phyloP scores from a whole-genome alignment of 2,888 invertebrate species.

The Boloria euphrosyne region DNA sequence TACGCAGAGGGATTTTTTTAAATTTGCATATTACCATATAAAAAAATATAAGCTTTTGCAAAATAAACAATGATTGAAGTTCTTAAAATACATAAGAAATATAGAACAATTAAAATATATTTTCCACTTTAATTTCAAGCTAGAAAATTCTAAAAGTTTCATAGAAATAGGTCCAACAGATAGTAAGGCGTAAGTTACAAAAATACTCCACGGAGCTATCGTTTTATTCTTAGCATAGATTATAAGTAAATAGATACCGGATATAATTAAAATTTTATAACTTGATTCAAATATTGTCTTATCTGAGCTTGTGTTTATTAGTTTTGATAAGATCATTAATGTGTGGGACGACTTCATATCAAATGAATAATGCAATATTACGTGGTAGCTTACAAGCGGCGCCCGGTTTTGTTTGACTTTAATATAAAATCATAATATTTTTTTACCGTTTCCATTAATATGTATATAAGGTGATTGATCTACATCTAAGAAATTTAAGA shows the following conservation, averaged over 20 bases:
- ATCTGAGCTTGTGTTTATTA: conserved; percentile 19
- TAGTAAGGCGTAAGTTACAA: neutral
- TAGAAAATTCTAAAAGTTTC: neutral
- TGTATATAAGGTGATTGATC: conserved; percentile 18
- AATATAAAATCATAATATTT: conserved; percentile 9
- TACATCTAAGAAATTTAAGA: conserved; percentile 1
- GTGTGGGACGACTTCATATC: conserved; percentile 14
- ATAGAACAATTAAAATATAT: too few species aligned
- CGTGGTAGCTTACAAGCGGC: neutral
- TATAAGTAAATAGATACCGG: conserved; percentile 11
- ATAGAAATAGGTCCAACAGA: neutral
- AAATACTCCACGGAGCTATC: neutral
- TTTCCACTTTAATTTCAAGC: too few species aligned
- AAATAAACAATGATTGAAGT: too few species aligned
- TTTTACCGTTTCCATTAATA: conserved; percentile 16
- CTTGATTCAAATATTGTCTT: conserved; percentile 16
- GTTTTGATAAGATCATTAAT: conserved; percentile 18
- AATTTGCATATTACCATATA: too few species aligned
- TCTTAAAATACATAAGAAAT: too few species aligned
- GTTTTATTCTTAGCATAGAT: conserved; percentile 10
- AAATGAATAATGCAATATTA: conserved; percentile 4
- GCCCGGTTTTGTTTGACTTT: neutral
- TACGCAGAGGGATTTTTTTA: too few species aligned
- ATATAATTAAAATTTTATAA: conserved; percentile 21
- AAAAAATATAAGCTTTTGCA: too few species aligned